These are phyloP conservation scores for Anthopleura sola DNA, from an alignment of 64 coral and sea anemone species.

Conservation along the genomic window DNA sequence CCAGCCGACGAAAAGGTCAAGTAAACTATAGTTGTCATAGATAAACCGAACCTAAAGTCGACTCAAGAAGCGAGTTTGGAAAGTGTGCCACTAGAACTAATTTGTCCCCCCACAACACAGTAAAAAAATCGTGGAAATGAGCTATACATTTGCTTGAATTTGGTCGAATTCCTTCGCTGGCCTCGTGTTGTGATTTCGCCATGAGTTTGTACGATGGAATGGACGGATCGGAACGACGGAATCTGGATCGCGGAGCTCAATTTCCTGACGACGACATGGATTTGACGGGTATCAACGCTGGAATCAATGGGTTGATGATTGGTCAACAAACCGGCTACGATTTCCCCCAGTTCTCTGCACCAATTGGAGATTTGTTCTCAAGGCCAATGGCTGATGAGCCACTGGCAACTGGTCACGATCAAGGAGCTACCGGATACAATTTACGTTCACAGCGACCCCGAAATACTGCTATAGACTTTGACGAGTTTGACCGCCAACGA, in stretches of 20 bases:
- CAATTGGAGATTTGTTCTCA: conserved; percentile 1
- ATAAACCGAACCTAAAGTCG: too few species aligned
- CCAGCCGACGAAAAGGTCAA: too few species aligned
- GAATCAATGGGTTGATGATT: background rate
- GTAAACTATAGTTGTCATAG: too few species aligned
- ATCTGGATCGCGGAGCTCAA: background rate
- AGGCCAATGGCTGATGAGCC: background rate
- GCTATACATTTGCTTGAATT: background rate
- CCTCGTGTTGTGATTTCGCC: background rate
- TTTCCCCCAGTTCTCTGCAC: background rate
- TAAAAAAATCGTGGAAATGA: background rate
- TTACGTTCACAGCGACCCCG: background rate
- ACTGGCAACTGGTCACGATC: background rate
- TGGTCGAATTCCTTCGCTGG: background rate
- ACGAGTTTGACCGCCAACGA: background rate
- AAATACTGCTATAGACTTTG: background rate
- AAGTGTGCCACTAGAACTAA: too few species aligned
- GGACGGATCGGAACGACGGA: conserved; percentile 3
- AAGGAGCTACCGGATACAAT: conserved; percentile 4
- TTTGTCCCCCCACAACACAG: background rate
- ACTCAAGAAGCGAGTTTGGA: background rate
- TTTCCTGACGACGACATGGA: background rate
- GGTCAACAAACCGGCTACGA: background rate
- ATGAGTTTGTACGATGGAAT: background rate
- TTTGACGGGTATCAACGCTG: background rate